Evolutionary conservation across 2,797 vertebrate species (phyloP), one percentile per base, ranked within the genome.

Genomic region (Sparus aurata): DNA sequence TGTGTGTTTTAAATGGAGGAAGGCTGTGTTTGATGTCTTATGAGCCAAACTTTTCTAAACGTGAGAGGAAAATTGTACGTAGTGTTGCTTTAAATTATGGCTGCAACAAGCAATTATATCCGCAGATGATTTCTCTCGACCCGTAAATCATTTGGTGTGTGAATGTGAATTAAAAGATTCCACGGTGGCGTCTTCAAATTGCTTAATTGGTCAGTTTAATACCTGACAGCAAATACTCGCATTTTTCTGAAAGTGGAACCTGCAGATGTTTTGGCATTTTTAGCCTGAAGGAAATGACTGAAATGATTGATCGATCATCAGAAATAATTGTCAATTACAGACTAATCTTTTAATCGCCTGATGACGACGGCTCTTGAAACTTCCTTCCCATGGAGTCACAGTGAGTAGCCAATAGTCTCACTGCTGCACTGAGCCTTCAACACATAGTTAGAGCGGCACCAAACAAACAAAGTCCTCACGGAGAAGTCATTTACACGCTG

Each of bases 401-500:
- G 50, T 5, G 43, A 79, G 55, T 20, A 47, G 59, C 30, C 64
- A 20, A 0, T 8, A 30, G 25, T 57, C 38, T 59, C 58, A 30
- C 67, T 55, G 86, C 75, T 61, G 10, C 74, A 23, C 12, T 65
- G 22, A 79, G 59, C 71, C 15, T 77, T 23, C 70, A 72, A 41
- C 80, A 73, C 34, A 9, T 43, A 57, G 54, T 59, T 45, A 3
- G 27, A 67, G 55, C 58, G 41, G 53, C 69, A 38, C 53, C 41
- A 22, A 63, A 61, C 65, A 65, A 77, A 66, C 27, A 41, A 67
- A 67, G 53, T 54, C 67, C 43, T 34, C 16, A 41, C 12, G 4
- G 20, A 18, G 57, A 73, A 66, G 47, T 69, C 41, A 73, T 87
- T 88, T 67, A 68, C 72, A 77, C 55, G 74, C 78, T 73, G 46